phyloP scores from a whole-genome alignment of 2,888 invertebrate species.

The Fragum fragum region DNA sequence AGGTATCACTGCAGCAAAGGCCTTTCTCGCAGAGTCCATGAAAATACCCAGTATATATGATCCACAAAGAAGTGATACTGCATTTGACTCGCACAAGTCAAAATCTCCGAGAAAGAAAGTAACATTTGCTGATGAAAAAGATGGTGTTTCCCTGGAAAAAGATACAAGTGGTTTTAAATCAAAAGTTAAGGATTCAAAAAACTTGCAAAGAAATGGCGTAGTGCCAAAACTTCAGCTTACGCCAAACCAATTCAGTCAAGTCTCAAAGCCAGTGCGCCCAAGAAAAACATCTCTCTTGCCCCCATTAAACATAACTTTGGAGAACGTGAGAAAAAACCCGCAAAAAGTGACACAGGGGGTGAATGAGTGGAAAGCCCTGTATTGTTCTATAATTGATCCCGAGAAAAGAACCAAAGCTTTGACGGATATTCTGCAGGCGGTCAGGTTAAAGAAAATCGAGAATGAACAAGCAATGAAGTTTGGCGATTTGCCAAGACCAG shows the following conservation, averaged over 20 bases:
- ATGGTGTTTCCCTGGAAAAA: background rate
- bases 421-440: conserved; percentile 76
- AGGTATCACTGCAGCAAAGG: conserved; percentile 68
- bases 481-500: conserved; percentile 55
- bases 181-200: conserved; percentile 46
- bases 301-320: conserved; percentile 49
- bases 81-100: conserved; percentile 41
- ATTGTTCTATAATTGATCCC: conserved; percentile 70
- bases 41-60: conserved; percentile 73
- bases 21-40: conserved; percentile 59
- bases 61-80: conserved; percentile 70
- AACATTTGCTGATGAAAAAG: conserved; percentile 64
- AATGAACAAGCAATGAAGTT: conserved; percentile 75
- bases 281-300: conserved; percentile 60
- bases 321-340: conserved; percentile 55
- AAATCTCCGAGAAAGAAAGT: conserved; percentile 55
- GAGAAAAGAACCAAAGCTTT: conserved; percentile 72
- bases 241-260: conserved; percentile 53
- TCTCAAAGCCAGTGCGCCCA: conserved; percentile 44
- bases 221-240: conserved; percentile 53
- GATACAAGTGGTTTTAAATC: background rate
- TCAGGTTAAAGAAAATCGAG: conserved; percentile 73
- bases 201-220: conserved; percentile 46
- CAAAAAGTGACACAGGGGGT: conserved; percentile 66
- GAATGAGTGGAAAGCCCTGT: conserved; percentile 73